Evolutionary conservation across 2,888 invertebrate genomes (phyloP).

Genomic region (Megamerina dolium): DNA sequence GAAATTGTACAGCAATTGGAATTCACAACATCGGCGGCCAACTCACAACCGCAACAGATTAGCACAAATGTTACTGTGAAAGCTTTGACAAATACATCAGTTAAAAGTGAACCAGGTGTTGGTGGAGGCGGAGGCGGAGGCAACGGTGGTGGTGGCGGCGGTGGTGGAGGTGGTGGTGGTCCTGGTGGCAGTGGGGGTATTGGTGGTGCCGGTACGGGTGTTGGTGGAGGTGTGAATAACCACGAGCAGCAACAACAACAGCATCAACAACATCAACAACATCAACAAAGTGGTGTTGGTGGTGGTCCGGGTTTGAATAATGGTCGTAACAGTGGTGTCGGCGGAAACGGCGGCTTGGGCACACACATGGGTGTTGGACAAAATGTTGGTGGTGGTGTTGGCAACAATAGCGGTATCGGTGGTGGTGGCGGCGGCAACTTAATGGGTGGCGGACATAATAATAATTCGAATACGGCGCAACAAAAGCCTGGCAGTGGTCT

Average conservation of each 20-base stretch:
- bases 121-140: constrained; percentile 32
- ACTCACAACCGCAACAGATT: constrained; percentile 82
- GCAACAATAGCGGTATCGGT: constrained; percentile 25
- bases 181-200: constrained; percentile 15
- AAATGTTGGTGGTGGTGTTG: constrained; percentile 29
- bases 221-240: constrained; percentile 2
- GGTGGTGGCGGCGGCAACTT: constrained; percentile 30
- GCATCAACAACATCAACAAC: constrained; percentile 35
- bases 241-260: constrained; percentile 22
- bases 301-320: constrained; percentile 35
- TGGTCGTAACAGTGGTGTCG: constrained; percentile 33
- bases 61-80: constrained; percentile 90
- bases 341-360: constrained; percentile 21
- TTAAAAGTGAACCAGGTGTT: constrained; percentile 47
- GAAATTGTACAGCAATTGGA: constrained; percentile 89
- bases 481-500: constrained; percentile 37
- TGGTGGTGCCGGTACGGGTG: constrained; percentile 20
- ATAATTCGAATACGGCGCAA: constrained; percentile 44
- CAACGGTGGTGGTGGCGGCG: constrained; percentile 19
- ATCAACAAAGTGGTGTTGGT: constrained; percentile 30
- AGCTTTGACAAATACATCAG: constrained; percentile 62
- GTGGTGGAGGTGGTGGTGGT: constrained; percentile 14
- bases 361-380: constrained; percentile 30
- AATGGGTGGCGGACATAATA: constrained; percentile 50
- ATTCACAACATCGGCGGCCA: constrained; percentile 81